Evolutionary conservation across 2,113 vertebrate genomes (phyloP).

Genomic region (Lophochroa leadbeateri): DNA sequence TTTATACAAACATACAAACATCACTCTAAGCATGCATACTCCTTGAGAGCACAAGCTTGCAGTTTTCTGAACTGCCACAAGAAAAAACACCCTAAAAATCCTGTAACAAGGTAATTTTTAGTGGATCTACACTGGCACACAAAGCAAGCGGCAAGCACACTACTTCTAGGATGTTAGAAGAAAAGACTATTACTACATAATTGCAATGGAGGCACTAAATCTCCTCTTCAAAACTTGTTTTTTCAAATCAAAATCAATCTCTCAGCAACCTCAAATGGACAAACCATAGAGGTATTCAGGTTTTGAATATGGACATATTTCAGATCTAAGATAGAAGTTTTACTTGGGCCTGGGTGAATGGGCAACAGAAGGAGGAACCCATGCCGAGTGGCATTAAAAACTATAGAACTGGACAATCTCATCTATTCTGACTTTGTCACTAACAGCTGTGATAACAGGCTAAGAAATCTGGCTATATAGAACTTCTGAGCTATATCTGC

Average conservation of each 20-base stretch:
- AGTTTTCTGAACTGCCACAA: neutral
- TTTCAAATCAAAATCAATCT: neutral
- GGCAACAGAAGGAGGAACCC: neutral
- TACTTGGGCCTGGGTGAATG: neutral
- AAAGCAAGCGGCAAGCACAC: neutral
- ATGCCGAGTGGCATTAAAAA: neutral
- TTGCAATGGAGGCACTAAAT: neutral
- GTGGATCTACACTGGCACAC: neutral
- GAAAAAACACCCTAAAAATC: neutral
- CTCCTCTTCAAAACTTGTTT: neutral
- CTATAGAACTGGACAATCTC: neutral
- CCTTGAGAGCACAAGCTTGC: neutral
- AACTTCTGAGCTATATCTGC: neutral
- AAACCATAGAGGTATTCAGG: neutral
- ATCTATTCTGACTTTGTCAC: neutral
- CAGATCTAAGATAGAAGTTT: neutral
- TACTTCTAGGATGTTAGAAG: neutral
- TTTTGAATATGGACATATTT: neutral
- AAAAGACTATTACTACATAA: neutral
- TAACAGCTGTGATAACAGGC: neutral
- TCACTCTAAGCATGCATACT: fast-evolving
- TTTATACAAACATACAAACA: neutral
- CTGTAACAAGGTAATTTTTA: neutral
- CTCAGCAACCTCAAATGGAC: neutral
- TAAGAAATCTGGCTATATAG: neutral